A percentile compares a stretch with the other conserved stretches of the same genome.
phyloP scores from a whole-genome alignment of 2,888 invertebrate species.

The Hyles lineata region DNA sequence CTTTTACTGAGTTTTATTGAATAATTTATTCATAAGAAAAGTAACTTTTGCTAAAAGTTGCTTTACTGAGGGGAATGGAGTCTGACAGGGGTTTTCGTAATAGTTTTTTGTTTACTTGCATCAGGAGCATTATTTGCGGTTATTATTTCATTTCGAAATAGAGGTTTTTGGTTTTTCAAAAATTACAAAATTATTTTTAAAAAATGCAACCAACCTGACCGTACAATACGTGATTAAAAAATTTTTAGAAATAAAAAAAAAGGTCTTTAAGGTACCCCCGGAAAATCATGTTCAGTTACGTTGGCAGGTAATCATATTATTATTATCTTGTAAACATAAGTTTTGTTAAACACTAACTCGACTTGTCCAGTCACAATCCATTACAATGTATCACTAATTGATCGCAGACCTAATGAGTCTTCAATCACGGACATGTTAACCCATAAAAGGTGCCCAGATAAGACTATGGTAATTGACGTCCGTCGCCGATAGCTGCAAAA shows the following conservation, averaged over 20 bases:
- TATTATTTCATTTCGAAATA: neutral
- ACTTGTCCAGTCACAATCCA: slow-evolving; percentile 13
- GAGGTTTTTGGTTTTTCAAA: neutral
- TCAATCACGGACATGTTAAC: slow-evolving; percentile 34
- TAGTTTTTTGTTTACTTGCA: neutral
- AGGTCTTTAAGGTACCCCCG: neutral
- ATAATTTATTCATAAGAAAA: slow-evolving; percentile 21
- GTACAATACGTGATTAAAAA: neutral
- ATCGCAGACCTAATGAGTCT: slow-evolving; percentile 36
- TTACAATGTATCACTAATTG: slow-evolving; percentile 21
- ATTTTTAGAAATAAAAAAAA: too few species aligned
- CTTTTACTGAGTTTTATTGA: neutral
- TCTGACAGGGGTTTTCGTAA: neutral
- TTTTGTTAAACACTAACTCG: neutral
- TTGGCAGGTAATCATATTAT: neutral
- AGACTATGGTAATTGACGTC: slow-evolving; percentile 76
- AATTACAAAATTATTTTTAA: neutral
- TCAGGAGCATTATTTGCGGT: neutral
- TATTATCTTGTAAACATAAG: neutral
- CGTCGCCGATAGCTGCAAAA: slow-evolving; percentile 64
- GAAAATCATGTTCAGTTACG: neutral
- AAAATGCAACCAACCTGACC: neutral
- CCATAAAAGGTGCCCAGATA: slow-evolving; percentile 61
- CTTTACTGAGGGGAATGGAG: neutral
- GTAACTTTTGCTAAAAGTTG: neutral